phyloP scores from a whole-genome alignment of 1,140 invertebrate species.

The Tetragonula clypearis region DNA sequence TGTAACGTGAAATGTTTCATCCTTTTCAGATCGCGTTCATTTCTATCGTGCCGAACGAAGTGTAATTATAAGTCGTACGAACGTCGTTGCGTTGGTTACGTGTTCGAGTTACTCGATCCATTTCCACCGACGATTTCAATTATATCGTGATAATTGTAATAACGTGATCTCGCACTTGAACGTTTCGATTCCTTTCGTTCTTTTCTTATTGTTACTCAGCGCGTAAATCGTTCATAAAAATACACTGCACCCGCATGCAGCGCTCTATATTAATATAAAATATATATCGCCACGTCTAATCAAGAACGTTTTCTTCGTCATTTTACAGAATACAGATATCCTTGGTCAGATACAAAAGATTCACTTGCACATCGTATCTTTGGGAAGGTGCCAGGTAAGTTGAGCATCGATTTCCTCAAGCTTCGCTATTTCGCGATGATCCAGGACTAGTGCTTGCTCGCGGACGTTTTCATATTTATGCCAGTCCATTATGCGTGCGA shows the following conservation, averaged over 20 bases:
- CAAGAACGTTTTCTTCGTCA: background rate
- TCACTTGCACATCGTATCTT: conserved; percentile 74
- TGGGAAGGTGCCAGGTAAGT: conserved; percentile 78
- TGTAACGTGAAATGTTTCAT: background rate
- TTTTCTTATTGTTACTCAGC: background rate
- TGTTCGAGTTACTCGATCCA: background rate
- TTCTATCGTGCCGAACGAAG: background rate
- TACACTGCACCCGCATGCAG: no score
- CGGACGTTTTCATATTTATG: conserved; percentile 34
- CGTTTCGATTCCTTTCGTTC: background rate
- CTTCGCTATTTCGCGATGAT: conserved; percentile 35
- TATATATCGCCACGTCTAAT: background rate
- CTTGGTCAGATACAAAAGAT: conserved; percentile 73
- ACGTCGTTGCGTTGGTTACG: background rate
- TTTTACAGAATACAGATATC: conserved; percentile 75
- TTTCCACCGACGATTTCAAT: background rate
- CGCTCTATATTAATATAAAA: background rate
- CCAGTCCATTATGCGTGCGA: background rate
- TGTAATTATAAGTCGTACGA: background rate
- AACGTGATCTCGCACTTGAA: background rate
- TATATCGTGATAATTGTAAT: background rate
- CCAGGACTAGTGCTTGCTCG: conserved; percentile 19
- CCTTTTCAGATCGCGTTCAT: background rate
- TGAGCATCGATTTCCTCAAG: conserved; percentile 52
- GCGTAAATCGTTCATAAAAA: background rate